phyloP scores from a whole-genome alignment of 2,113 vertebrate species.

The Phocoena phocoena region DNA sequence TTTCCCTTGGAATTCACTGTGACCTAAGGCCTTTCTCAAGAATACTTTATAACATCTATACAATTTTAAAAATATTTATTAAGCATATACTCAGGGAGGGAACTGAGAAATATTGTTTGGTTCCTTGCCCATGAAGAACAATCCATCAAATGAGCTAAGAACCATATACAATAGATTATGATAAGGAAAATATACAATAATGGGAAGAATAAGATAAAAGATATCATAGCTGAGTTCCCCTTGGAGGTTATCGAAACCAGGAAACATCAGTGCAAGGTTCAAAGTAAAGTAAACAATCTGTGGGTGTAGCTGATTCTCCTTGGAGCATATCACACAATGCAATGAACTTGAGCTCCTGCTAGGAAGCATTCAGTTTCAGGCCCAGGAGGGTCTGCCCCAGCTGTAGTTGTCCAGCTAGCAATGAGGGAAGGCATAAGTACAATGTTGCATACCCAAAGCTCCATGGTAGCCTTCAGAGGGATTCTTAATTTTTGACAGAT shows the following conservation, averaged over 20 bases:
- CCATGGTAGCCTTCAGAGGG: neutral
- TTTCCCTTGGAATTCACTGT: neutral
- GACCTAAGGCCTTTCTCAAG: neutral
- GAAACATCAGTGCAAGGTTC: neutral
- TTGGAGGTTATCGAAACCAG: neutral
- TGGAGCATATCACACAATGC: neutral
- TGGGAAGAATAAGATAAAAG: neutral
- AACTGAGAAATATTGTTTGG: neutral
- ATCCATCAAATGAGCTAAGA: neutral
- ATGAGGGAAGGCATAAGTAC: neutral
- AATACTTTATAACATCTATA: neutral
- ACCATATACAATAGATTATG: neutral
- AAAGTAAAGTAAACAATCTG: neutral
- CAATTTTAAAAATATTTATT: neutral
- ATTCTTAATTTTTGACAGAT: neutral
- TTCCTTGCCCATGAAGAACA: neutral
- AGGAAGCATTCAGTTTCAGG: neutral
- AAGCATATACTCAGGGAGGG: neutral
- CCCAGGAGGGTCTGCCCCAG: neutral
- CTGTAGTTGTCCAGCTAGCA: neutral
- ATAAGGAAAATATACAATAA: neutral
- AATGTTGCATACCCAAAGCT: accelerated
- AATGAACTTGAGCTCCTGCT: neutral
- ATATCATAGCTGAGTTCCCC: neutral
- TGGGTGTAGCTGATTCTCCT: neutral